phyloP scores from a whole-genome alignment of 2,888 invertebrate species.

The Molorchus minor region DNA sequence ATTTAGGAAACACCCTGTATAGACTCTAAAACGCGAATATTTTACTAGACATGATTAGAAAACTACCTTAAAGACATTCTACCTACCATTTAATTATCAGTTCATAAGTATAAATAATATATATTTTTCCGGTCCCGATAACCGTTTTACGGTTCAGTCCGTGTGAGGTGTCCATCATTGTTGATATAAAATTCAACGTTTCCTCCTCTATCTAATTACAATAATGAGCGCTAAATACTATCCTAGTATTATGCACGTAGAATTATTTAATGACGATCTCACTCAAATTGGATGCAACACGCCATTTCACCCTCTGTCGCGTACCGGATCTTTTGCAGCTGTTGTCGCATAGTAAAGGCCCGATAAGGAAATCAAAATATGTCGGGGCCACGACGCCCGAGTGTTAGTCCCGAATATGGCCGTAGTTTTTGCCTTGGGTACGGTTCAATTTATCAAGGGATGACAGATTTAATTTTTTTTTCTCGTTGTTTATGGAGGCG shows the following conservation, averaged over 20 bases:
- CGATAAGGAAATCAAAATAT: slow-evolving; percentile 22
- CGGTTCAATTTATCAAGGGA: slow-evolving; percentile 14
- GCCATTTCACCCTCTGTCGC: slow-evolving; percentile 40
- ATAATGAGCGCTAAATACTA: neutral
- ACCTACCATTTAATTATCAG: too few species aligned
- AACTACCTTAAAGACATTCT: too few species aligned
- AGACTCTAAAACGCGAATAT: neutral
- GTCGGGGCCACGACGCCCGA: neutral
- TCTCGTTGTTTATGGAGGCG: neutral
- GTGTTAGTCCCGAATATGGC: slow-evolving; percentile 17
- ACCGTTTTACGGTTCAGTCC: neutral
- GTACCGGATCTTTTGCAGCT: slow-evolving; percentile 42
- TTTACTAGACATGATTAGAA: neutral
- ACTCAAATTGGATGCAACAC: slow-evolving; percentile 3
- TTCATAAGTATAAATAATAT: neutral
- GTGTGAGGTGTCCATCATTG: neutral
- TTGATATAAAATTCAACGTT: neutral
- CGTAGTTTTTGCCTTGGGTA: neutral
- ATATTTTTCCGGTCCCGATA: neutral
- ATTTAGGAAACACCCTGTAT: too few species aligned
- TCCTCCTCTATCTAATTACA: slow-evolving; percentile 5
- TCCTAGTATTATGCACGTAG: slow-evolving; percentile 2
- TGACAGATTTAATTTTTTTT: slow-evolving; percentile 11
- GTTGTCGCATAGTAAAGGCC: slow-evolving; percentile 21
- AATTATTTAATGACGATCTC: neutral